These are phyloP conservation scores for Semnornis frantzii DNA, from an alignment of 2,113 vertebrate genomes.

Conservation along the genomic window DNA sequence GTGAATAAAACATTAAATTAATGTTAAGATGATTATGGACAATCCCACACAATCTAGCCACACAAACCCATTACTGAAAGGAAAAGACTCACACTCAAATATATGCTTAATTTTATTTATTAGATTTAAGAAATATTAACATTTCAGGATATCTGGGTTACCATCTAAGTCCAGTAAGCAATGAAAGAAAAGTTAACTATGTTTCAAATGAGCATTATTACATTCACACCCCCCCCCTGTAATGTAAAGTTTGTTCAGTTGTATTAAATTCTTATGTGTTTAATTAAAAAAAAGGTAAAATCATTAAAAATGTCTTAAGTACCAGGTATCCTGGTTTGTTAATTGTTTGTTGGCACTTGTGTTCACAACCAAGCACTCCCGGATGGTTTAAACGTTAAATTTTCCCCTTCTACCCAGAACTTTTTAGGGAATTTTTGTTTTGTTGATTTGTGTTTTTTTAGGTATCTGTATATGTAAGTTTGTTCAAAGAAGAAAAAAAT, in stretches of 20 bases:
- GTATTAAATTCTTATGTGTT: conserved; percentile 50
- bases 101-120: conserved; percentile 80
- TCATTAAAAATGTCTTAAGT: conserved; percentile 61
- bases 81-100: conserved; percentile 55
- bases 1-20: not conserved
- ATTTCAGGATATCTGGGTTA: conserved; percentile 77
- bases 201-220: conserved; percentile 79
- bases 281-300: conserved; percentile 44
- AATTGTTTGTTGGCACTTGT: conserved; percentile 71
- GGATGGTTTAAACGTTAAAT: conserved; percentile 55
- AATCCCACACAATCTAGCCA: not conserved
- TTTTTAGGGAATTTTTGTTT: not conserved
- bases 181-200: conserved; percentile 80
- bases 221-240: conserved; percentile 51
- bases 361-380: conserved; percentile 63
- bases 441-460: not conserved
- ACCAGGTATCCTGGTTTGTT: conserved; percentile 71
- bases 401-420: conserved; percentile 22
- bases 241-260: conserved; percentile 70
- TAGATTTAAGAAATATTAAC: conserved; percentile 83
- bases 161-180: conserved; percentile 80
- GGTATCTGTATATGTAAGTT: conserved; percentile 35
- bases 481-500: conserved; percentile 40
- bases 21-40: not conserved
- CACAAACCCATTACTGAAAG: conserved; percentile 47